phyloP scores from a whole-genome alignment of 1,140 invertebrate species.

The Ips typographus region DNA sequence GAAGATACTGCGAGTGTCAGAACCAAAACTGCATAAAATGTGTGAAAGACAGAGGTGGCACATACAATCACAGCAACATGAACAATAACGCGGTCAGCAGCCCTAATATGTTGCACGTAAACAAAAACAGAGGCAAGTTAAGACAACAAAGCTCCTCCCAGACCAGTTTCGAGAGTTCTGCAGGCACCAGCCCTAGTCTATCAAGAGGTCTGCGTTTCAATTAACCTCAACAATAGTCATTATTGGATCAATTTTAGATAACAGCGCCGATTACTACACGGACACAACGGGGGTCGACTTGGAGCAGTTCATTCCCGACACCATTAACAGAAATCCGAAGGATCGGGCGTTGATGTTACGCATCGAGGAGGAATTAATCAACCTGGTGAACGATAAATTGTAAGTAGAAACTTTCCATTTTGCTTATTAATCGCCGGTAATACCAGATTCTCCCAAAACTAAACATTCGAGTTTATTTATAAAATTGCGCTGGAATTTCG shows the following conservation, averaged over 20 bases:
- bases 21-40: conserved; percentile 45
- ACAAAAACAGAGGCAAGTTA: conserved; percentile 54
- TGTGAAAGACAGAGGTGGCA: conserved; percentile 42
- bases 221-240: conserved; percentile 14
- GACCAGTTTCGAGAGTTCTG: conserved; percentile 62
- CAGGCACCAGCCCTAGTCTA: conserved; percentile 58
- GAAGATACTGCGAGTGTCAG: conserved; percentile 41
- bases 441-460: no score
- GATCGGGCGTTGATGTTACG: conserved; percentile 81
- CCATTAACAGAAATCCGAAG: conserved; percentile 85
- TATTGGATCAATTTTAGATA: conserved; percentile 61
- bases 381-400: conserved; percentile 80
- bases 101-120: conserved; percentile 53
- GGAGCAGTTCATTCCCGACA: conserved; percentile 84
- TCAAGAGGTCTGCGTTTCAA: conserved; percentile 58
- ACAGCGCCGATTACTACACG: conserved; percentile 76
- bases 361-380: conserved; percentile 84
- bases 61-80: conserved; percentile 46
- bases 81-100: conserved; percentile 44
- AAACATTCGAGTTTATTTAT: no score
- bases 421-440: no score
- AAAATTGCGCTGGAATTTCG: no score
- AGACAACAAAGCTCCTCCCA: conserved; percentile 66
- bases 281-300: conserved; percentile 82
- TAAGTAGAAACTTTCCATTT: conserved; percentile 54